Percentiles rank a stretch among this genome's conserved stretches.
phyloP scores from a whole-genome alignment of 2,113 vertebrate species.

The Columba janthina region DNA sequence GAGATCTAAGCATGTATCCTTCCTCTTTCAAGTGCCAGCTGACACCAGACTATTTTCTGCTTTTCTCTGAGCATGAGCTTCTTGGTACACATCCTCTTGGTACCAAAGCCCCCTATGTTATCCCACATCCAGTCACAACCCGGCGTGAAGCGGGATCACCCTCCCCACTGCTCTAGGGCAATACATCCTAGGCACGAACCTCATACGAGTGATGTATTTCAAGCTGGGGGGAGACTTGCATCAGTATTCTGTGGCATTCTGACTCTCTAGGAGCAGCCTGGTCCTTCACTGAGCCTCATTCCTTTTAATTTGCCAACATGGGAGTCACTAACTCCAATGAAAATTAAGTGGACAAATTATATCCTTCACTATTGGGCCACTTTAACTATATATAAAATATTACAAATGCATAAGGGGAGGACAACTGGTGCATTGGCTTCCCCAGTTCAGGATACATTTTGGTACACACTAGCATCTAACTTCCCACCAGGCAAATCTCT shows the following conservation, averaged over 20 bases:
- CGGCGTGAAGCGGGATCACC: background rate
- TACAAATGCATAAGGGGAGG: background rate
- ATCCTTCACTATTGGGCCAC: background rate
- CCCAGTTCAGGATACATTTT: background rate
- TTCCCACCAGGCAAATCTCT: background rate
- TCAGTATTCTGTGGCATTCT: background rate
- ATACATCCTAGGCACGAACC: background rate
- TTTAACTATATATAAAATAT: background rate
- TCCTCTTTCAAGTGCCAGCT: background rate
- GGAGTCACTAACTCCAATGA: background rate
- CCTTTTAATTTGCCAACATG: background rate
- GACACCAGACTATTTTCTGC: background rate
- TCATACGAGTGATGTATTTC: fast-evolving
- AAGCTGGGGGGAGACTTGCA: background rate
- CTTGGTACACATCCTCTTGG: background rate
- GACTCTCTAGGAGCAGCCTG: background rate
- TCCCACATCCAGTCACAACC: background rate
- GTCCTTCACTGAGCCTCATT: background rate
- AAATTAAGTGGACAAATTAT: background rate
- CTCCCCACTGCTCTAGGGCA: background rate
- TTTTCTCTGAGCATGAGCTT: background rate
- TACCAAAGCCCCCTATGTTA: background rate
- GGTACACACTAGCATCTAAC: background rate
- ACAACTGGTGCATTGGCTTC: background rate
- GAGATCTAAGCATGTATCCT: background rate